Base-by-base conservation (phyloP, 2,888 invertebrate genomes). In the Apodemia mormo region DNA sequence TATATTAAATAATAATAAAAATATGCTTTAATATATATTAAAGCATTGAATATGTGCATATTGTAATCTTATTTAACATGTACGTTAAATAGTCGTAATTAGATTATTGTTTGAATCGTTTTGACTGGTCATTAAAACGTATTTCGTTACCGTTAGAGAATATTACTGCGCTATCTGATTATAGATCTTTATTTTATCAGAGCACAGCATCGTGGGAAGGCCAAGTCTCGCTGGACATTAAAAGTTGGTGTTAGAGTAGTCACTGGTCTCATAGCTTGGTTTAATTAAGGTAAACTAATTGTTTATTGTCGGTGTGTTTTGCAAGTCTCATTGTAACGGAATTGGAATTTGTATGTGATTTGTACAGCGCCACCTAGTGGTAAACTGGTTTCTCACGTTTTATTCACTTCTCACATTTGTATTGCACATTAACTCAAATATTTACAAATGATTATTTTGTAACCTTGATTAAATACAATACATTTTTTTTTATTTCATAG, bases 141-240 rank as follows among this genome's bases (percentile, higher is more conserved):
- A 33, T 61, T 61, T 61, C 33, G 61, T 61, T 61, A 61, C 61
- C 12, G 14, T 61, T 61, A 14, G 14, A 12, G 61, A 61, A 33
- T 61, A 33, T 61, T 33, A 12, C 33, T 29, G 61, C 14, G 61
- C 12, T 61, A 61, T 49, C 61, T 30, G 61, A 61, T 61, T 12
- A 61, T 33, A 33, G 5, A 33, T 61, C 33, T 61, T 61, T 61
- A 49, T 14, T 49, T 49, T 49, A 49, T 49, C 49, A 6, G 14
- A 49, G 12, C 8, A 61, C 30, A 61, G 49, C 14, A 61, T 61
- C 61, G 61, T 61, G 61, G 33, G 58, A 61, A 61, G 58, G 58
- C 12, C 30, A 58, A 12, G 3, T 30, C 12, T 49, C 45, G 30
- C 58, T 56, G 56, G 56, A 58, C 30, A 58, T 58, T 58, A 12